These are phyloP conservation scores for Schizopygopsis pylzovi DNA, from an alignment of 2,797 vertebrate species.

Conservation along the genomic window DNA sequence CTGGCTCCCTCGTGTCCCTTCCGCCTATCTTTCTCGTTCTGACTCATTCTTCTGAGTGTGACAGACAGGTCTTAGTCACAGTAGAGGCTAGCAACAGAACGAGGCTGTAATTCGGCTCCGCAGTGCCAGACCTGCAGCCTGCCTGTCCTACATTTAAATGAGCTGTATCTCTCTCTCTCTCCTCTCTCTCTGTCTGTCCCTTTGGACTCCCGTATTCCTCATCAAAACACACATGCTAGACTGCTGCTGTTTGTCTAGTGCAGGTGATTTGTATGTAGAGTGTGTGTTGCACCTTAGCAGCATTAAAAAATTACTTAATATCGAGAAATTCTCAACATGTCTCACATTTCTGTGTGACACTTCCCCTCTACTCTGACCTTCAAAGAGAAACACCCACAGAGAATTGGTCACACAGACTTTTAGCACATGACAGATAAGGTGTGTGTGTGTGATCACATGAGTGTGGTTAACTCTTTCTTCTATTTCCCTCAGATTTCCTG, in stretches of 20 bases:
- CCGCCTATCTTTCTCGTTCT: conserved; percentile 47
- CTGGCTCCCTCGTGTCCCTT: neutral
- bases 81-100: conserved; percentile 41
- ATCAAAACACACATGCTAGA: conserved; percentile 16
- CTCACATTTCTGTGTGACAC: neutral
- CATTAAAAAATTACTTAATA: neutral
- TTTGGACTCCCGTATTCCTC: conserved; percentile 16
- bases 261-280: conserved; percentile 29
- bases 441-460: conserved; percentile 4
- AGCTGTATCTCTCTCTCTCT: neutral
- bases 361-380: conserved; percentile 43
- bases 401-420: conserved; percentile 44
- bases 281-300: neutral
- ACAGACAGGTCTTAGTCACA: conserved; percentile 57
- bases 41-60: conserved; percentile 57
- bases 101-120: conserved; percentile 45
- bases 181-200: conserved; percentile 1
- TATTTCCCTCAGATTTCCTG: conserved; percentile 72
- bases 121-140: conserved; percentile 45
- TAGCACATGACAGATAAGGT: conserved; percentile 44
- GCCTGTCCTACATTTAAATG: conserved; percentile 53
- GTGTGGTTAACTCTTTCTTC: conserved; percentile 27
- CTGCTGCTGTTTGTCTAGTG: neutral
- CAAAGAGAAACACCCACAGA: conserved; percentile 37
- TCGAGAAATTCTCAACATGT: neutral